These are phyloP conservation scores for Python bivittatus DNA, from an alignment of 2,113 vertebrate genomes.

Conservation along the genomic window DNA sequence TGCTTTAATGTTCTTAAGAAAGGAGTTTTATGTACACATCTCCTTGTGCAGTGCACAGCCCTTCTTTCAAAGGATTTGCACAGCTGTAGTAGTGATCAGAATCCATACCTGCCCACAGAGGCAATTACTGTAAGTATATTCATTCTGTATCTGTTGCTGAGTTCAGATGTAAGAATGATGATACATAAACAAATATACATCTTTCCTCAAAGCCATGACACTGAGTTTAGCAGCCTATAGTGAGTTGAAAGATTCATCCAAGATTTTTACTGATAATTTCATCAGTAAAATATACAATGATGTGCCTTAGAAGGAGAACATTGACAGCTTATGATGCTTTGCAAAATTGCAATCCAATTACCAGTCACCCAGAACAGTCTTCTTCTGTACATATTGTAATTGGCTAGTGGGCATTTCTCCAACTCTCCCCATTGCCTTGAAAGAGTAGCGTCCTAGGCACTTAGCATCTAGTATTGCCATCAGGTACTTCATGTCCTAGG, in stretches of 20 bases:
- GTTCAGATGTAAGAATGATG: background rate
- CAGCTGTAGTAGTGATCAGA: background rate
- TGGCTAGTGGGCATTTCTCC: background rate
- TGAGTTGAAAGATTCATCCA: background rate
- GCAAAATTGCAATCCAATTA: background rate
- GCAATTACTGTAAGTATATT: background rate
- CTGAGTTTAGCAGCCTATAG: background rate
- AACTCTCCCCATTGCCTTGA: background rate
- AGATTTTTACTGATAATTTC: background rate
- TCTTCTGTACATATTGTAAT: background rate
- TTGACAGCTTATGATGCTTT: background rate
- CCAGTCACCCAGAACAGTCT: background rate
- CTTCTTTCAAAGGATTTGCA: background rate
- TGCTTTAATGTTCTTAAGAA: background rate
- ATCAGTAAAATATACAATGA: background rate
- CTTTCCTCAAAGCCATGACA: background rate
- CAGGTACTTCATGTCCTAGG: background rate
- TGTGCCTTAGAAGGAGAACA: background rate
- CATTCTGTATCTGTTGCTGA: background rate
- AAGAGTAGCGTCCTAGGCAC: background rate
- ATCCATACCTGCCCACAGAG: background rate
- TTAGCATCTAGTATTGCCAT: background rate
- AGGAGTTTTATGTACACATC: background rate
- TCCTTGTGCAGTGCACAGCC: background rate
- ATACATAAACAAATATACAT: background rate